Evolutionary conservation across 2,797 vertebrate genomes (phyloP).

Genomic region (Passerculus sandwichensis): DNA sequence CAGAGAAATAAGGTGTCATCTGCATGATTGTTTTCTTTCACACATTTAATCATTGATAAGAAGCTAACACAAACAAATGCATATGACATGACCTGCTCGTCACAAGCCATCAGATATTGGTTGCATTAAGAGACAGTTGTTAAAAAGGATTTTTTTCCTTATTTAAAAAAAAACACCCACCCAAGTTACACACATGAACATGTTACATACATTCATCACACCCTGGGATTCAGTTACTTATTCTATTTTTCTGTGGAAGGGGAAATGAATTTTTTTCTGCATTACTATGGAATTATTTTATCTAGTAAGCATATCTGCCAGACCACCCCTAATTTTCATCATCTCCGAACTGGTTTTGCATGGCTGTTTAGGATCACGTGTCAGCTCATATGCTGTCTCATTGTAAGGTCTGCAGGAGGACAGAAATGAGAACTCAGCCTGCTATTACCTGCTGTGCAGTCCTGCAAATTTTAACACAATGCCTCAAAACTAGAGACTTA

Average conservation of each 20-base stretch:
- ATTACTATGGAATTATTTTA: background rate
- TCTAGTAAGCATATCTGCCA: background rate
- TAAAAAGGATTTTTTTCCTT: background rate
- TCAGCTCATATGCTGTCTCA: background rate
- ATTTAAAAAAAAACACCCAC: background rate
- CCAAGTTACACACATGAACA: background rate
- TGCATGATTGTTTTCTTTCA: background rate
- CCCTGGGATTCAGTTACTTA: background rate
- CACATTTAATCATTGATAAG: background rate
- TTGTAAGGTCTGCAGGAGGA: background rate
- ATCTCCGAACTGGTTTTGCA: background rate
- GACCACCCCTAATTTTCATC: background rate
- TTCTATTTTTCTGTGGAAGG: background rate
- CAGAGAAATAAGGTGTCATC: background rate
- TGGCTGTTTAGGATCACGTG: conserved; percentile 1
- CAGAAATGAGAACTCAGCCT: background rate
- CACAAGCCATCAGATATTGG: background rate
- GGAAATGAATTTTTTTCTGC: background rate
- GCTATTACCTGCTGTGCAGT: background rate
- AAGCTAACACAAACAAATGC: background rate
- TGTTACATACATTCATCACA: background rate
- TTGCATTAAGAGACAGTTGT: background rate
- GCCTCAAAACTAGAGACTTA: background rate
- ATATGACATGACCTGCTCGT: background rate
- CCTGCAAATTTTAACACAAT: background rate